Evolutionary conservation across 2,113 vertebrate genomes (phyloP), one percentile per base, ranked within the genome.

Genomic region (Herpailurus yagouaroundi): DNA sequence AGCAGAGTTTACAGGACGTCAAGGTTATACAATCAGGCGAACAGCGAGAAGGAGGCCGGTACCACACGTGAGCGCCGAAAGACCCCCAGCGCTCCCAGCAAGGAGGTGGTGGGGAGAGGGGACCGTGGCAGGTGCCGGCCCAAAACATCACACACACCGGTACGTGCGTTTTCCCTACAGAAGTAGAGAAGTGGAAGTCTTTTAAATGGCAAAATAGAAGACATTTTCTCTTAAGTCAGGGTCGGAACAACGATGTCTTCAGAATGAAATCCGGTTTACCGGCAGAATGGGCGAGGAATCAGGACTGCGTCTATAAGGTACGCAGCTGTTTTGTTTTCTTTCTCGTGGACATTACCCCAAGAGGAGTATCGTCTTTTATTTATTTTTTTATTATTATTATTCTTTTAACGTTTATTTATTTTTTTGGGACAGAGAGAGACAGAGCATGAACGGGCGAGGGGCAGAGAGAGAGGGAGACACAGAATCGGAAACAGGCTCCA

Each of bases 51-150:
- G 13, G 50, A 74, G 55, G 45, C 4, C 18, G 64, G 29, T 38
- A 60, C 27, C 1, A 8, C 3, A 27, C 0, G 64, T 4, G 2
- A 27, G 60, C 8, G 18, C 25, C 41, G 41, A 27, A 7, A 66
- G 87, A 33, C 6, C 25, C 29, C n/a, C 12, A 4, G 31, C 29
- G 4, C 7, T 2, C 4, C 41, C 5, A 4, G 36, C 29, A 31
- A 31, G 18, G 15, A 48, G 27, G 66, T 50, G 12, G 6, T n/a
- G 52, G 23, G 45, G n/a, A 7, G 55, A 1, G 0, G 16, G 27
- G 7, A 2, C 23, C 3, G 19, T 18, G 4, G 21, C 15, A 16
- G 13, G 23, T 1, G 0, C 33, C 15, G 5, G 14, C 27, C 0
- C 1, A 12, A 9, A 3, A 29, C 19, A 1, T 7, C 57, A 60